Evolutionary conservation across 2,888 invertebrate species (phyloP).

Genomic region (Drosophila suboccidentalis): DNA sequence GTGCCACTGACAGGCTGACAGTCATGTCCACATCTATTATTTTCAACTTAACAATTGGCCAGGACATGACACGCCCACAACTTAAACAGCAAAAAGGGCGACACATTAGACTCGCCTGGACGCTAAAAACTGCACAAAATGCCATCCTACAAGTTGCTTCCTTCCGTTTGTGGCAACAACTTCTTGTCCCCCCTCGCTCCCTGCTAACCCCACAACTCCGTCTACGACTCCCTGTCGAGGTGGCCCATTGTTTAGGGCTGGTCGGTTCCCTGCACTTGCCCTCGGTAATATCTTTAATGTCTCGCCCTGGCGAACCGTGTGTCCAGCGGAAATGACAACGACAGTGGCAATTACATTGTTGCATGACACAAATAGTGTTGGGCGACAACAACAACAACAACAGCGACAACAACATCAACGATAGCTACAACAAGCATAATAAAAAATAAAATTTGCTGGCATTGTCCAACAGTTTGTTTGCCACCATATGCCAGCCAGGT

Average conservation of each 20-base stretch:
- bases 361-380: constrained; percentile 84
- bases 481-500: constrained; percentile 19
- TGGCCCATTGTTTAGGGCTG: constrained; percentile 41
- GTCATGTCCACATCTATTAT: constrained; percentile 77
- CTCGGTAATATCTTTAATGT: constrained; percentile 71
- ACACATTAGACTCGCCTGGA: constrained; percentile 38
- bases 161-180: constrained; percentile 58
- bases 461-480: constrained; percentile 46
- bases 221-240: background rate
- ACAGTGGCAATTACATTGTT: constrained; percentile 85
- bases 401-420: constrained; percentile 37
- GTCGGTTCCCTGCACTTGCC: constrained; percentile 27
- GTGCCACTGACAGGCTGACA: constrained; percentile 71
- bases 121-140: constrained; percentile 76
- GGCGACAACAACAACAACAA: constrained; percentile 52
- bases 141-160: constrained; percentile 79
- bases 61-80: constrained; percentile 61
- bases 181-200: background rate
- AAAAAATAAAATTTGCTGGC: constrained; percentile 60
- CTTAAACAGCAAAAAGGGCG: constrained; percentile 52
- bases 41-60: constrained; percentile 79
- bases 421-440: constrained; percentile 46
- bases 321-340: constrained; percentile 84
- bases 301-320: constrained; percentile 67
- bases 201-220: background rate